Base-by-base conservation (phyloP, 1,140 invertebrate species). In the Arctopsyche grandis region DNA sequence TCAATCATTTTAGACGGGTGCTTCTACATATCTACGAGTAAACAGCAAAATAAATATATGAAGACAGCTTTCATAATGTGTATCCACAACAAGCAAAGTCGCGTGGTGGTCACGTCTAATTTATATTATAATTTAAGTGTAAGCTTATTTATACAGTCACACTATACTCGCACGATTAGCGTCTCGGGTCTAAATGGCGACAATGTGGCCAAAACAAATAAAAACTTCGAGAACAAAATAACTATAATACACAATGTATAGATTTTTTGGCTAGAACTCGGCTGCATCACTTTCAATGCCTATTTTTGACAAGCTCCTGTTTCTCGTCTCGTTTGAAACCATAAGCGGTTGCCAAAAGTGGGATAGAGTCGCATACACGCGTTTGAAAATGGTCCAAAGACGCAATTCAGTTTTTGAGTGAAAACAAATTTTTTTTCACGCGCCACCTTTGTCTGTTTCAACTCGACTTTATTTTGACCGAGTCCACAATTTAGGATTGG, bases 151-250 rank as follows among this genome's bases (percentile, higher is more conserved):
- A 26, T 12, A 26, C 26, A 26, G 63, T 66, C 63, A 66, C 24
- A 24, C 21, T 26, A 66, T 66, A 66, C 22, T 26, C 22, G n/a
- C 9, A 24, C 63, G 5, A 66, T 66, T 66, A 66, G 63, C 63
- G n/a, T 66, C 5, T 26, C 10, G 7, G 29, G 7, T 38, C 29
- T 38, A 19, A 60, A 60, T 60, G 56, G 56, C 56, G n/a, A 60
- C 16, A 60, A 60, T 9, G 56, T 21, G 63, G 21, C 63, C 63
- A 66, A 66, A 66, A 12, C 24, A 66, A 66, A 66, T 66, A 60
- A 60, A 60, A 60, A 19, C 56, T n/a, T 60, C 56, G 56, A 60
- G 5, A 14, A 52, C 48, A 52, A 52, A 52, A 38, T 38, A 38
- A 38, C 1, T 38, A 60, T 19, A 60, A 60, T 38, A 38, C 1